Conservation (phyloP, 2,888 invertebrate species). For the Andrena trimmerana region DNA sequence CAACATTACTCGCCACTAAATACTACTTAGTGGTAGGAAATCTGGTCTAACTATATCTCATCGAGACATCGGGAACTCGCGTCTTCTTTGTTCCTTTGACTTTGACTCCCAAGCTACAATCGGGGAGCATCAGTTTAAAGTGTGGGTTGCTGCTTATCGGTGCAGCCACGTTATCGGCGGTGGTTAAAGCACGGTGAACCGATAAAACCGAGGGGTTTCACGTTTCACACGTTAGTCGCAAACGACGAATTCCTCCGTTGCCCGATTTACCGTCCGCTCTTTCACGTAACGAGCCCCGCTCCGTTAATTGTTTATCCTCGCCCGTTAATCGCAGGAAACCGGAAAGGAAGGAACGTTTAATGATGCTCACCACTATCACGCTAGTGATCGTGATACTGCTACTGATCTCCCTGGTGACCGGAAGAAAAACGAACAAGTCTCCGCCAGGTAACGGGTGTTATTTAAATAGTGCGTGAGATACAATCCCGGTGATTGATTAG, state of each 20-base stretch:
- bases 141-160: constrained; percentile 14
- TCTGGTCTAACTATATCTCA: constrained; percentile 43
- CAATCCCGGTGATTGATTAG: background rate
- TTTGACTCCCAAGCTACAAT: background rate
- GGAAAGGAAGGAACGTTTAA: background rate
- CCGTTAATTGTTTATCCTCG: background rate
- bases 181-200: constrained; percentile 12
- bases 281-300: constrained; percentile 1
- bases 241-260: background rate
- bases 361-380: constrained; percentile 25
- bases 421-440: background rate
- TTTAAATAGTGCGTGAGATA: background rate
- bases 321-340: background rate
- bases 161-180: constrained; percentile 30
- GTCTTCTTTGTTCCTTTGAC: constrained; percentile 15
- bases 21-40: background rate
- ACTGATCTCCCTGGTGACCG: background rate
- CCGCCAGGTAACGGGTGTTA: constrained; percentile 64
- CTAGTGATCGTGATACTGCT: constrained; percentile 12
- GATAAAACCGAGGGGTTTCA: background rate
- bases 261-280: background rate
- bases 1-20: background rate
- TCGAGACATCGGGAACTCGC: constrained; percentile 10
- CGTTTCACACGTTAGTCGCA: background rate
- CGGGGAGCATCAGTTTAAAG: background rate